phyloP scores from a whole-genome alignment of 2,797 vertebrate species.

The Vespertilio murinus region DNA sequence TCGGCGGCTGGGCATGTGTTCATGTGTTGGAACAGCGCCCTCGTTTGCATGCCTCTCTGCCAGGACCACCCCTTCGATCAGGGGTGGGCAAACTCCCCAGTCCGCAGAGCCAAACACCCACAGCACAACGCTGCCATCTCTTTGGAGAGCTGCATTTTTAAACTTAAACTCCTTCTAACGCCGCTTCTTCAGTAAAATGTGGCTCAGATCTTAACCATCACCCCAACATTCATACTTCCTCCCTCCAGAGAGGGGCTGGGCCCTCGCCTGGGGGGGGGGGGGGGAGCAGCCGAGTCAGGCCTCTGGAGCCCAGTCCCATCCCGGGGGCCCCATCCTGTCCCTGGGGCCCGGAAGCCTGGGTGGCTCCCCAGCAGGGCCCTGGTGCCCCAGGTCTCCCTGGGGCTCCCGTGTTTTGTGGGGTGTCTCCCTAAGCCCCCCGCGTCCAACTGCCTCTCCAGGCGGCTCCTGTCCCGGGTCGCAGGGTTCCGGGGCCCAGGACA shows the following conservation, averaged over 20 bases:
- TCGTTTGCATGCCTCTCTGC: neutral
- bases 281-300: no score
- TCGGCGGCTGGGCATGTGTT: no score
- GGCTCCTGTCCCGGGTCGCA: no score
- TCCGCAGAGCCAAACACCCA: no score
- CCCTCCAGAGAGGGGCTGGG: neutral
- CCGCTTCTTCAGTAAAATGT: no score
- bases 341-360: accelerated
- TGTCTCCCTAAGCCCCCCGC: neutral
- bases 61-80: neutral
- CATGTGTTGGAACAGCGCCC: neutral
- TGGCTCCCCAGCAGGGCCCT: accelerated
- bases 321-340: no score
- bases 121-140: no score
- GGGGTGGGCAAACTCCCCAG: no score
- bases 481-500: neutral
- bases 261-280: neutral
- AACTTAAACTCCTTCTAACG: no score
- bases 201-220: neutral
- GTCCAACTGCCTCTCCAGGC: neutral
- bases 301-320: no score
- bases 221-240: neutral
- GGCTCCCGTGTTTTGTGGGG: neutral
- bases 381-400: accelerated
- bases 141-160: no score